Percentiles rank a stretch among this genome's conserved stretches.
Evolutionary conservation across 2,888 invertebrate genomes (phyloP).

Genomic region (Sminthurides aquaticus): DNA sequence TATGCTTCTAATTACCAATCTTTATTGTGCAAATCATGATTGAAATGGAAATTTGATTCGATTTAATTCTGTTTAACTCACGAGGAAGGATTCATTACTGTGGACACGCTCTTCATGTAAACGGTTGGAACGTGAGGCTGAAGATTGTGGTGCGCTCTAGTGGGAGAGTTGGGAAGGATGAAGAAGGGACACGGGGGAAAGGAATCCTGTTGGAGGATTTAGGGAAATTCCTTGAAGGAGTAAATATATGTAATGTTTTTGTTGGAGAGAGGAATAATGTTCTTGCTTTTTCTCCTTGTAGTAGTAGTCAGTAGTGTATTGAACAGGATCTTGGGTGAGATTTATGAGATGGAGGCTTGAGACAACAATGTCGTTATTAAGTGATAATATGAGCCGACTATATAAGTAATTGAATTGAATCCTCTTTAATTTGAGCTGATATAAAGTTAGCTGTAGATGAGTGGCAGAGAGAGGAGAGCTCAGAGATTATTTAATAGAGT

Average conservation of each 20-base stretch:
- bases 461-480: too few species aligned
- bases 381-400: too few species aligned
- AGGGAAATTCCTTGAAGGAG: not conserved
- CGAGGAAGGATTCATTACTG: not conserved
- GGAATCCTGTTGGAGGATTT: too few species aligned
- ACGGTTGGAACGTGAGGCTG: not conserved
- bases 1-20: not conserved
- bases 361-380: not conserved
- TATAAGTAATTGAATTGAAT: too few species aligned
- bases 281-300: too few species aligned
- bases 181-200: too few species aligned
- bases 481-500: too few species aligned
- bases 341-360: not conserved
- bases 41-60: slow-evolving; percentile 3
- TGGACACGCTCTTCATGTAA: not conserved
- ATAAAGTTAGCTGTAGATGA: too few species aligned
- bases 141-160: not conserved
- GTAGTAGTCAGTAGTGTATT: too few species aligned
- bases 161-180: too few species aligned
- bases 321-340: not conserved
- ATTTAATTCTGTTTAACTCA: slow-evolving; percentile 3
- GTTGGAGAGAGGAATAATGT: not conserved
- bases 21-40: slow-evolving; percentile 7
- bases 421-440: too few species aligned
- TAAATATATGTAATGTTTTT: not conserved